phyloP scores from a whole-genome alignment of 2,113 vertebrate genomes.

The Heptranchias perlo region DNA sequence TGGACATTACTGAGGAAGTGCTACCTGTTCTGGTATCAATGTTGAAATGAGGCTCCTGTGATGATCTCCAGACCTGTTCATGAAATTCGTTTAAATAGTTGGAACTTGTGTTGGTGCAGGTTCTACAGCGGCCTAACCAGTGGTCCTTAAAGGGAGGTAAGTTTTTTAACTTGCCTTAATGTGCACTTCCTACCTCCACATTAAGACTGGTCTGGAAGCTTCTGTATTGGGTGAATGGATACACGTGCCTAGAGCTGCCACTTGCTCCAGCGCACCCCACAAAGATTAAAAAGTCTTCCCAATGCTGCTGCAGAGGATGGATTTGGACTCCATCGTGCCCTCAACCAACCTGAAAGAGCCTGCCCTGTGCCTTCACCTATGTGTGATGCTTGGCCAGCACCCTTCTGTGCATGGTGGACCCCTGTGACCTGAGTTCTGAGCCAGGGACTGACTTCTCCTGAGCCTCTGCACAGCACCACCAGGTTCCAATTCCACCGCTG shows the following conservation, averaged over 20 bases:
- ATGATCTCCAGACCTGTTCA: neutral
- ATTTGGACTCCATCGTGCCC: neutral
- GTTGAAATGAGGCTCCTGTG: neutral
- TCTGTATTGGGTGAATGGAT: neutral
- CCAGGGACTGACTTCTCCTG: neutral
- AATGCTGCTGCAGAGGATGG: neutral
- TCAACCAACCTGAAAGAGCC: neutral
- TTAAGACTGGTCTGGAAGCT: neutral
- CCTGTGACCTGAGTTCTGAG: neutral
- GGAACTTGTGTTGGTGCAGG: neutral
- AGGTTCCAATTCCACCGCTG: neutral
- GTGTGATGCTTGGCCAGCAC: neutral
- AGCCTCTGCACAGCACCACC: neutral
- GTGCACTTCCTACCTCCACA: neutral
- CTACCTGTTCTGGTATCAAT: neutral
- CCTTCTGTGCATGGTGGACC: neutral
- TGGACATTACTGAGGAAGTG: neutral
- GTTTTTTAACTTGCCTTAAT: neutral
- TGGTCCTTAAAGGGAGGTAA: neutral
- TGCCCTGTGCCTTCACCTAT: neutral
- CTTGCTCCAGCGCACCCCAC: neutral
- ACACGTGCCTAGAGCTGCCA: neutral
- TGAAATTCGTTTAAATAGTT: neutral
- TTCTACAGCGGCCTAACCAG: neutral
- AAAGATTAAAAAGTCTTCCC: neutral